Evolutionary conservation across 2,888 invertebrate species (phyloP), one percentile per base, ranked within the genome.

Genomic region (Volucella bombylans): DNA sequence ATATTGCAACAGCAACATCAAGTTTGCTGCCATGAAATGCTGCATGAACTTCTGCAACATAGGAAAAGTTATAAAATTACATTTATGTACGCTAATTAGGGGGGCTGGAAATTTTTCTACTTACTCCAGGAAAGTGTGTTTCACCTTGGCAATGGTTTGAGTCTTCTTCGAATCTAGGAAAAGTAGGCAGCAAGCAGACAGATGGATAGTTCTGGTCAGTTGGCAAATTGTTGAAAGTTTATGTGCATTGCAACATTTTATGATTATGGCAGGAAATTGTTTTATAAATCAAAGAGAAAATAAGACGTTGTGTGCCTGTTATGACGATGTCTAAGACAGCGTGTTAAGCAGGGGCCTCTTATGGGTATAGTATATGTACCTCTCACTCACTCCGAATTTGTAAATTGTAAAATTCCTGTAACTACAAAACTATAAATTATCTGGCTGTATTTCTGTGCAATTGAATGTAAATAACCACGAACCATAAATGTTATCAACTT

Each of bases 51-150:
- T 41, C 38, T 50, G 61, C 59, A 54, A 65, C 57, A 79, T 72
- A 65, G 52, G 50, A 68, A 67, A 79, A 65, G 67, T 61, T 59
- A 80, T 83, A 71, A 83, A 83, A 83, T 80, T 83, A 80, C 62
- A 71, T 83, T 80, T 74, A 82, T 71, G 67, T 71, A 54, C 69
- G 15, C 43, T 83, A 80, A 83, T 83, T 79, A 76, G 31, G 65
- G 80, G 59, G 69, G 15, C 1, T 65, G 31, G 50, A 11, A 47
- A 65, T 50, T 59, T 15, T 59, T 31, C 31, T 38, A 11, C 59
- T 41, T 65, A 15, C 50, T 15, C n/a, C 2, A 39, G 18, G 47
- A 61, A 45, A 59, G 54, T 45, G 45, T 49, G 69, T 55, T 59
- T 31, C n/a, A 71, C 31, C 31, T 31, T 31, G 41, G 71, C n/a